phyloP scores from a whole-genome alignment of 1,140 invertebrate species.

The Bursaphelenchus mucronatus region DNA sequence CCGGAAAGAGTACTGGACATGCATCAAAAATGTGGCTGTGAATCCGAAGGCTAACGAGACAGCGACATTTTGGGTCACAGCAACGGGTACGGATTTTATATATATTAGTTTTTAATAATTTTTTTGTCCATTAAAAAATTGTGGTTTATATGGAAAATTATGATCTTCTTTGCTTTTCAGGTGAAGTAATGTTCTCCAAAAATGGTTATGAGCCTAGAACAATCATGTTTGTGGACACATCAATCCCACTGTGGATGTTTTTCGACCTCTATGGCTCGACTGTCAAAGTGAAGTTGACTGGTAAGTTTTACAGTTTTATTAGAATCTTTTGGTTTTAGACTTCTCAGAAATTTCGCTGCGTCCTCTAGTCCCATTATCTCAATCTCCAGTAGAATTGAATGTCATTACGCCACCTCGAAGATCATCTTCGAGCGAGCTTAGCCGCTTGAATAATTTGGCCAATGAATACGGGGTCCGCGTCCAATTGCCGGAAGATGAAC shows the following conservation, averaged over 20 bases:
- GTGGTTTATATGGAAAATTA: too few relatives aligned
- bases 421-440: too few relatives aligned
- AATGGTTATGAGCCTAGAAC: slow-evolving; percentile 73
- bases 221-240: slow-evolving; percentile 91
- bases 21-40: slow-evolving; percentile 68
- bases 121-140: neutral
- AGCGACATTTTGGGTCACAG: slow-evolving; percentile 76
- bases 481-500: too few relatives aligned
- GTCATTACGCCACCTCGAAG: too few relatives aligned
- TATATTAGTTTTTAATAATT: neutral
- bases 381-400: too few relatives aligned
- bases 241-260: slow-evolving; percentile 82
- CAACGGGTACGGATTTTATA: slow-evolving; percentile 65
- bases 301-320: slow-evolving; percentile 55
- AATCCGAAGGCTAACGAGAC: slow-evolving; percentile 70
- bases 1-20: slow-evolving; percentile 89
- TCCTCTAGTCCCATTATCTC: too few relatives aligned
- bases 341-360: neutral
- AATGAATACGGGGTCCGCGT: too few relatives aligned
- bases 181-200: slow-evolving; percentile 80
- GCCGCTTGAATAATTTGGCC: too few relatives aligned
- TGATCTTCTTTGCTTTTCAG: slow-evolving; percentile 56
- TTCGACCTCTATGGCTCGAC: slow-evolving; percentile 92
- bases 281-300: slow-evolving; percentile 74
- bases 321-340: neutral